A percentile compares a stretch with the other conserved stretches of the same genome.
phyloP scores from a whole-genome alignment of 37 sponge, comb jelly and placozoan genomes.

The Aphrocallistes beatrix region DNA sequence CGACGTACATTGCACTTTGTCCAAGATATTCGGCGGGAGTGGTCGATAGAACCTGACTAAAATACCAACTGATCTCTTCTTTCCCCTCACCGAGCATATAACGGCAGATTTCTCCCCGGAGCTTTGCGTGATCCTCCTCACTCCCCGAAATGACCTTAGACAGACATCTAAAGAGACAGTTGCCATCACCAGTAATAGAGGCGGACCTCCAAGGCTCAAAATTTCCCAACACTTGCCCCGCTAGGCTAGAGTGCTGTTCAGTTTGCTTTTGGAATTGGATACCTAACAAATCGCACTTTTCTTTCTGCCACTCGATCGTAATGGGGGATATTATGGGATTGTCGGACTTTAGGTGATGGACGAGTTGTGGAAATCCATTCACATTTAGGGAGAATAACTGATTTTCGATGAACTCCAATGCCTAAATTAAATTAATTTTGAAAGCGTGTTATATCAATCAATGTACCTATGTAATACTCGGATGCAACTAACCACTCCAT shows the following conservation, averaged over 20 bases:
- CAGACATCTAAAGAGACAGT: too few relatives aligned
- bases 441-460: neutral
- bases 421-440: too few relatives aligned
- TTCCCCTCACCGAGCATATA: too few relatives aligned
- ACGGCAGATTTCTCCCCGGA: too few relatives aligned
- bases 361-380: neutral
- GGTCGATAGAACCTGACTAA: too few relatives aligned
- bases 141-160: too few relatives aligned
- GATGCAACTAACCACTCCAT: neutral
- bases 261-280: conserved; percentile 4
- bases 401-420: neutral
- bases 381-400: neutral
- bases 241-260: neutral
- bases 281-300: conserved; percentile 5
- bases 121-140: too few relatives aligned
- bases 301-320: conserved; percentile 16
- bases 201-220: conserved; percentile 6
- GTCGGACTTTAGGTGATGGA: neutral
- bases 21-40: too few relatives aligned
- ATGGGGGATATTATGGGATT: neutral
- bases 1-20: too few relatives aligned
- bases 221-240: neutral
- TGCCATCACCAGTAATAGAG: too few relatives aligned
- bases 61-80: too few relatives aligned
- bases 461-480: neutral